These are phyloP conservation scores for Burhinus oedicnemus DNA, from an alignment of 2,113 vertebrate species.

Conservation along the genomic window DNA sequence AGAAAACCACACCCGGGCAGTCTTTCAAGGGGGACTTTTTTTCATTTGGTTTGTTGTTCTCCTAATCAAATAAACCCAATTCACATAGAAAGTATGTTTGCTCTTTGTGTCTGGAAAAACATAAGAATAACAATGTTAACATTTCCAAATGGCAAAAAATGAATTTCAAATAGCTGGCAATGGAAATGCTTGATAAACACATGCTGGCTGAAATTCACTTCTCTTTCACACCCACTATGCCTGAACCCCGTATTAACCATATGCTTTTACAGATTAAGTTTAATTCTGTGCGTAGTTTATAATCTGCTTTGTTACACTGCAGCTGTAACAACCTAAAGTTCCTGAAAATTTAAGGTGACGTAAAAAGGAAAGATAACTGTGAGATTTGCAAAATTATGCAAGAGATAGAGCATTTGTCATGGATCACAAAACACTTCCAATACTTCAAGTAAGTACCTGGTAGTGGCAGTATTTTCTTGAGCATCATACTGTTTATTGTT, in stretches of 20 bases:
- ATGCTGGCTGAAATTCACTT: slow-evolving; percentile 7
- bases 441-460: background rate
- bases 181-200: slow-evolving; percentile 31
- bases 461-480: background rate
- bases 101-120: slow-evolving; percentile 20
- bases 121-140: slow-evolving; percentile 1
- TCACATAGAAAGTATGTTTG: background rate
- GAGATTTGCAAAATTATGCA: background rate
- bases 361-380: background rate
- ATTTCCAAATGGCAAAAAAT: slow-evolving; percentile 53
- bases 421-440: background rate
- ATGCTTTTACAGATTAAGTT: slow-evolving; percentile 25
- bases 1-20: background rate
- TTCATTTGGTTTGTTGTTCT: background rate
- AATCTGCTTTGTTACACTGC: background rate
- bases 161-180: slow-evolving; percentile 42
- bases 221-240: background rate
- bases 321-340: background rate
- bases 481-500: background rate
- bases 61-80: background rate
- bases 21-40: background rate
- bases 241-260: background rate
- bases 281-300: background rate
- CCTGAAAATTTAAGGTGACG: background rate
- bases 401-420: background rate